Evolutionary conservation across 2,797 vertebrate genomes (phyloP).

Genomic region (Cichlasoma orientale): DNA sequence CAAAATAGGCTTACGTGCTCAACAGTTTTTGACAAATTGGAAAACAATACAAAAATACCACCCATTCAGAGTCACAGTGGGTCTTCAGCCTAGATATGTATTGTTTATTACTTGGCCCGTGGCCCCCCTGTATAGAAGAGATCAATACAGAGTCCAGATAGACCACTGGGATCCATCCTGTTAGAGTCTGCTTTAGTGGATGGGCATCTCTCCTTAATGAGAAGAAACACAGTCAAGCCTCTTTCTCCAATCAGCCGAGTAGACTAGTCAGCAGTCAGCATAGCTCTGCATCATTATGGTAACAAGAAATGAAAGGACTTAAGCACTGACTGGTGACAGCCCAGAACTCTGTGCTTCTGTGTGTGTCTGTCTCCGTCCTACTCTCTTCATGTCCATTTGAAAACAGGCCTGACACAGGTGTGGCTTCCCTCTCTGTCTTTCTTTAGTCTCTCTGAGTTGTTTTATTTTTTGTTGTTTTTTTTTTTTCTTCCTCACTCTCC

Average conservation of each 20-base stretch:
- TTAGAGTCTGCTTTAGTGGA: conserved; percentile 58
- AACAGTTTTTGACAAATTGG: conserved; percentile 52
- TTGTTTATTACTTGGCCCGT: conserved; percentile 49
- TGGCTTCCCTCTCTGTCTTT: conserved; percentile 59
- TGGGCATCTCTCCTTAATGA: conserved; percentile 52
- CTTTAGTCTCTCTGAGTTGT: conserved; percentile 47
- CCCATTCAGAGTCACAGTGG: conserved; percentile 41
- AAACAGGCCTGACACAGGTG: conserved; percentile 68
- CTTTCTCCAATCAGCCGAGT: conserved; percentile 66
- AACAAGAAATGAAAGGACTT: conserved; percentile 46
- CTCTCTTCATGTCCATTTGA: conserved; percentile 26
- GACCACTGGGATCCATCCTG: conserved; percentile 65
- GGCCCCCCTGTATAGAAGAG: conserved; percentile 28
- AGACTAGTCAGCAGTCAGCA: conserved; percentile 71
- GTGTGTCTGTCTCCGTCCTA: conserved; percentile 13
- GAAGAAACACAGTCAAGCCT: conserved; percentile 61
- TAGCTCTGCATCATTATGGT: conserved; percentile 65
- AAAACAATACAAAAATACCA: conserved; percentile 41
- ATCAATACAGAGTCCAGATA: conserved; percentile 67
- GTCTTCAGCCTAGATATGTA: conserved; percentile 33
- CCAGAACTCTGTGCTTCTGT: conserved; percentile 39
- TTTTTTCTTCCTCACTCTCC: background rate
- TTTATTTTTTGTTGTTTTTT: too few species aligned
- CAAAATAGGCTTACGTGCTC: conserved; percentile 40
- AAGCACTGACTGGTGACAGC: conserved; percentile 54